These are phyloP conservation scores for Nyctereutes procyonoides DNA, from an alignment of 2,113 vertebrate species.

Conservation along the genomic window DNA sequence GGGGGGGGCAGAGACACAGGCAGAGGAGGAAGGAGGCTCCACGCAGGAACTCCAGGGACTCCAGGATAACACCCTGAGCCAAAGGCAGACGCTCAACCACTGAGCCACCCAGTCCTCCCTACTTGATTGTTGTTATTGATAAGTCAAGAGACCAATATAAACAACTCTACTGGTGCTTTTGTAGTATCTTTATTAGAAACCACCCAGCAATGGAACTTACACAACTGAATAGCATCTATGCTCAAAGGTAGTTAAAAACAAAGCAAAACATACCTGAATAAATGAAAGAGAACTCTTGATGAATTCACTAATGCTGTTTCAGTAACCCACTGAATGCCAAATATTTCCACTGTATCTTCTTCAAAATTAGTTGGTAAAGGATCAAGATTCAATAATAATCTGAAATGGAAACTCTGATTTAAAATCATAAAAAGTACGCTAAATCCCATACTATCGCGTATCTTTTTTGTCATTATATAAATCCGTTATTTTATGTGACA, in stretches of 20 bases:
- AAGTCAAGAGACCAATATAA: not conserved
- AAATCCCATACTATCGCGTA: not conserved
- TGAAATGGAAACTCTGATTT: conserved; percentile 83
- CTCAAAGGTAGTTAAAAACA: not conserved
- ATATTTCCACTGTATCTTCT: conserved; percentile 92
- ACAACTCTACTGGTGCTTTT: not conserved
- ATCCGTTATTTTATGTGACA: not conserved
- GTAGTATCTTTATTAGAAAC: not conserved
- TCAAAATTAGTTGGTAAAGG: conserved; percentile 95
- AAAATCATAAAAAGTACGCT: conserved; percentile 29
- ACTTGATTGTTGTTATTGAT: not conserved
- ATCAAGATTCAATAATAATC: conserved; percentile 93
- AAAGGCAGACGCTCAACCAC: no score
- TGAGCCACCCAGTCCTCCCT: not conserved
- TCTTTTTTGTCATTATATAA: not conserved
- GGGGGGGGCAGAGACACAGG: no score
- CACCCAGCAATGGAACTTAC: not conserved
- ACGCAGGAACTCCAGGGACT: no score
- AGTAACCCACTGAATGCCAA: conserved; percentile 96
- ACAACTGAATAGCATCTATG: not conserved
- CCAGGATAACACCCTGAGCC: no score
- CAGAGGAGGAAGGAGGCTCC: no score
- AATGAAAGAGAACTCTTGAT: conserved; percentile 93
- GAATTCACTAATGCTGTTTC: conserved; percentile 95
- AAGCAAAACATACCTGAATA: conserved; percentile 90